Conservation (phyloP, 2,113 vertebrate genomes). For the Bos javanicus region DNA sequence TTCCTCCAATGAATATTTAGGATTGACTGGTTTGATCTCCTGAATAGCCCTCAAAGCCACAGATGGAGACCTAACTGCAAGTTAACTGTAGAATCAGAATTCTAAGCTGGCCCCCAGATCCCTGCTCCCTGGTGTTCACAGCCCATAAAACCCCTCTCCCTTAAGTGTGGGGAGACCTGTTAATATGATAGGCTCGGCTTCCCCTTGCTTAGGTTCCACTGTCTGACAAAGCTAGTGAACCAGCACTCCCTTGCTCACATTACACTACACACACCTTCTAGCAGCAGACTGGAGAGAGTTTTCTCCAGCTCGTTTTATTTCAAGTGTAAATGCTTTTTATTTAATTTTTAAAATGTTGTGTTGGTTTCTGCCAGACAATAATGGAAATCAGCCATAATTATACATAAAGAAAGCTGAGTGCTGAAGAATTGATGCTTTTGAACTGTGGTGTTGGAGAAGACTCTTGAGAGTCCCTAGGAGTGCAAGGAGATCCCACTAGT, state of each 20-base stretch:
- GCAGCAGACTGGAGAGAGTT: not conserved
- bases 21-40: not conserved
- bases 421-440: not conserved
- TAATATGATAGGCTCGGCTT: not conserved
- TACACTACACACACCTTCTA: not conserved
- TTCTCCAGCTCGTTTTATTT: not conserved
- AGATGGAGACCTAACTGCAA: not conserved
- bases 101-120: not conserved
- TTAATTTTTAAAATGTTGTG: not conserved
- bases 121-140: not conserved
- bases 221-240: not conserved
- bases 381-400: not conserved
- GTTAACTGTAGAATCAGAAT: not conserved
- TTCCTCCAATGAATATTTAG: not conserved
- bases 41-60: not conserved
- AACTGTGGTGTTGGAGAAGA: not conserved
- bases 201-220: not conserved
- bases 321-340: not conserved
- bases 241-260: not conserved
- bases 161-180: not conserved
- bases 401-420: not conserved
- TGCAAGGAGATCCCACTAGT: not conserved
- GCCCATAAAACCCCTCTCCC: not conserved
- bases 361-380: not conserved
- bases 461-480: not conserved